Base-by-base conservation (phyloP, 2,888 invertebrate genomes). In the Erebia palarica region DNA sequence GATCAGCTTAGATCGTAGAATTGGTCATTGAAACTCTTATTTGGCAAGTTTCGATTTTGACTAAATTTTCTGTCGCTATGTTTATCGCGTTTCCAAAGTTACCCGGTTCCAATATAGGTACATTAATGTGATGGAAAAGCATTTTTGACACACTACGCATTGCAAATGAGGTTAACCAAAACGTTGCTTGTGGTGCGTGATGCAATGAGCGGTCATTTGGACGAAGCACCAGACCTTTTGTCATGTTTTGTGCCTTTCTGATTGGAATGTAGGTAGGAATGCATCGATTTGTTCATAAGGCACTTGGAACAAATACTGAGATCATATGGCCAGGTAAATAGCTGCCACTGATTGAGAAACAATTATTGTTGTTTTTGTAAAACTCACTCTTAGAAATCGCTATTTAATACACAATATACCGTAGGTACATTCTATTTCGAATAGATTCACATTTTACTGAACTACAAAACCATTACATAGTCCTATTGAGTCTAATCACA, bases 221-320 rank as follows among this genome's bases (percentile, higher is more conserved):
- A 16, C 9, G 55, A 10, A 16, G 10, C 16, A 16, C 55, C 16
- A 53, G 8, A 8, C 47, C 13, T 18, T 65, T 44, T 47, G 57
- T 36, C 27, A 67, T 61, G 47, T 69, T 63, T 72, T 63, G 65
- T 57, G 65, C 65, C 57, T 47, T 63, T 65, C 55, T 70, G 71
- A 71, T 58, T 85, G 88, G 86, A 90, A 89, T 90, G 86, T 84
- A 82, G 80, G 78, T 86, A 87, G 89, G 88, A 91, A 90, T 92
- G 88, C 83, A 85, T 86, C 81, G 82, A 90, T 90, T 91, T 90
- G 89, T 89, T 91, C 88, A 84, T 92, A 92, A 92, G 92, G 92
- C 92, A 93, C 91, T 92, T 92, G 86, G 87, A 93, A 92, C 90
- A 90, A 91, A 91, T 90, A 90, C 82, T 81, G 83, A 88, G 84